Base-by-base conservation (phyloP, 2,888 invertebrate genomes). In the Pyrrhosoma nymphula region DNA sequence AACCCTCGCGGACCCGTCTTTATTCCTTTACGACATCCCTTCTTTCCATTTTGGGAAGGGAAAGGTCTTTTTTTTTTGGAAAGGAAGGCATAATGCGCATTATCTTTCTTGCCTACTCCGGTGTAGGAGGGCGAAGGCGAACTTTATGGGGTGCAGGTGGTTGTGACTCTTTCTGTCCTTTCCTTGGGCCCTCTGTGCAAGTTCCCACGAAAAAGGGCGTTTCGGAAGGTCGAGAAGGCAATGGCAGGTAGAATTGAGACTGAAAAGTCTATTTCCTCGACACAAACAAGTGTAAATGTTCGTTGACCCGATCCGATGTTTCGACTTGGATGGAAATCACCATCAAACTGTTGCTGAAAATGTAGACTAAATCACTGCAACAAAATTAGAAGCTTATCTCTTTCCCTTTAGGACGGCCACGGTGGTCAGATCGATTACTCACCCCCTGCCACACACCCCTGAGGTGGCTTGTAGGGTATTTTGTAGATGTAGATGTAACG, bases 101-200 rank as follows among this genome's bases (percentile, higher is more conserved):
- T 82, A 82, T 82, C 82, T 82, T 35, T 35, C 82, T n/a, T 82
- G 16, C 35, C 4, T 0, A 8, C 47, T 47, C 60, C 16, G 82
- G 35, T 35, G 82, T 4, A 35, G 82, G 82, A 30, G 35, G 23
- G 30, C 1, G 26, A 26, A 82, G 82, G 56, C 1, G 91, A 23
- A 63, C 91, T 93, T 93, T 93, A 93, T 93, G 93, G 93, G 23
- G 47, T 26, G 93, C 93, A 93, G 93, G 93, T 93, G 93, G 93
- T 35, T n/a, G 69, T 10, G 60, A 26, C 26, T 60, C 47, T 93
- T 75, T 55, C 47, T 91, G 39, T 39, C 56, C 89, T 26, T 47
- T 10, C 47, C 39, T 55, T 55, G 10, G 23, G 20, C 6, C 2
- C 56, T 88, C 88, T 39, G 14, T 47, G 23, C 89, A 47, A n/a